Percentiles rank a stretch among this genome's conserved stretches.
Conservation (phyloP, 2,888 invertebrate species). For the Cactoblastis cactorum region DNA sequence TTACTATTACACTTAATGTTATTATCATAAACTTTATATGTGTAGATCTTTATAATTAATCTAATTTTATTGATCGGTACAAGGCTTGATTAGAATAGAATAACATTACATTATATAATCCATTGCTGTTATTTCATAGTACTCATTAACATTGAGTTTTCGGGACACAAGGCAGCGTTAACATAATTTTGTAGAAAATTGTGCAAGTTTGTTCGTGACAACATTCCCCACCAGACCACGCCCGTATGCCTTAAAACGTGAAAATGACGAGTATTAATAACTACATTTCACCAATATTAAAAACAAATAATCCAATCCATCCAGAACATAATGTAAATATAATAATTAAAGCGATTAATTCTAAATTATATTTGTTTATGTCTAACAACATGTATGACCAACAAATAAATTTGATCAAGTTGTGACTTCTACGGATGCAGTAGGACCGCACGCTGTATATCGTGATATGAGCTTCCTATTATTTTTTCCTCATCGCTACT, state of each 20-base stretch:
- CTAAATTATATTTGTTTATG: too few species aligned
- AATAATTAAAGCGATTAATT: neutral
- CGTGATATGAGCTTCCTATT: too few species aligned
- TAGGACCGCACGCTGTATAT: too few species aligned
- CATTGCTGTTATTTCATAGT: neutral
- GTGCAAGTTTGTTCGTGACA: conserved; percentile 3
- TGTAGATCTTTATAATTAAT: neutral
- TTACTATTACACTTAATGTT: neutral
- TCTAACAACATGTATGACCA: too few species aligned
- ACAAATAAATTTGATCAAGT: too few species aligned
- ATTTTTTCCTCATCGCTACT: too few species aligned
- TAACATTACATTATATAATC: neutral
- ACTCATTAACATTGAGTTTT: neutral
- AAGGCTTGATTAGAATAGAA: conserved; percentile 2
- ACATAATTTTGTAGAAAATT: neutral
- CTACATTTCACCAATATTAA: neutral
- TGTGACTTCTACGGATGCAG: too few species aligned
- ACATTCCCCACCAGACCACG: neutral
- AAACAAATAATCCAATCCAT: neutral
- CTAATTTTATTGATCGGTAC: conserved; percentile 4
- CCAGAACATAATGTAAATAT: neutral
- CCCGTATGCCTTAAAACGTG: neutral
- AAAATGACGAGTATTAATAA: neutral
- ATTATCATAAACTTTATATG: neutral
- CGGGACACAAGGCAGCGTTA: neutral